Evolutionary conservation across 2,113 vertebrate genomes (phyloP), one percentile per base, ranked within the genome.

Genomic region (Apodemus speciosus): DNA sequence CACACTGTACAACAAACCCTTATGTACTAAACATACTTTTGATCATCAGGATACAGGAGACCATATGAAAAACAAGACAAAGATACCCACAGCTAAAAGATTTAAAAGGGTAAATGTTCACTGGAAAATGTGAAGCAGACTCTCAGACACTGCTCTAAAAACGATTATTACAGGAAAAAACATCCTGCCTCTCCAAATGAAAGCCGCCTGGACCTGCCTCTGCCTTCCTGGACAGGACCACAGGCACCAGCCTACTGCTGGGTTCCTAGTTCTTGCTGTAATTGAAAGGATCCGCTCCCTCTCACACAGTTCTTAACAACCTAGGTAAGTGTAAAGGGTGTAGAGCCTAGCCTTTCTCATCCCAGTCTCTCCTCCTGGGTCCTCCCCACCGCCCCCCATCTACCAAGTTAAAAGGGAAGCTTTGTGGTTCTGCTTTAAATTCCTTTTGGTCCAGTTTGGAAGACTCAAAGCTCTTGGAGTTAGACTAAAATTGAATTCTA

Each of bases 101-200:
- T 71, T 92, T 93, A 73, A 91, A 93, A 93, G 88, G 62, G 18
- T 56, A 94, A 81, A 43, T 2, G 3, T 30, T 83, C 64, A 53
- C n/a, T 77, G 53, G 79, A 90, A 94, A 92, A 85, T 10, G 7
- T 71, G 16, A 94, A 64, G n/a, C 64, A 66, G 66, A 66, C 94
- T 86, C 40, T 35, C 2, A 3, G 38, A 81, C 87, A 58, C 25
- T 71, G 80, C 56, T 90, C 89, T n/a, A 1, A 73, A 60, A 96
- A 72, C 60, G 5, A 69, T 68, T 71, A 81, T 51, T 88, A 38
- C 73, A 58, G 85, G 66, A 94, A 60, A 81, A 93, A 89, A 30
- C 6, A 30, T 43, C 40, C 68, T 83, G 56, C 30, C 68, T 88
- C 16, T 90, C 43, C 73, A 86, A 85, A 79, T 86, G 73, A 87